A percentile compares a stretch with the other conserved stretches of the same genome.
Conservation (phyloP, 2,113 vertebrate genomes). For the Phalacrocorax aristotelis region DNA sequence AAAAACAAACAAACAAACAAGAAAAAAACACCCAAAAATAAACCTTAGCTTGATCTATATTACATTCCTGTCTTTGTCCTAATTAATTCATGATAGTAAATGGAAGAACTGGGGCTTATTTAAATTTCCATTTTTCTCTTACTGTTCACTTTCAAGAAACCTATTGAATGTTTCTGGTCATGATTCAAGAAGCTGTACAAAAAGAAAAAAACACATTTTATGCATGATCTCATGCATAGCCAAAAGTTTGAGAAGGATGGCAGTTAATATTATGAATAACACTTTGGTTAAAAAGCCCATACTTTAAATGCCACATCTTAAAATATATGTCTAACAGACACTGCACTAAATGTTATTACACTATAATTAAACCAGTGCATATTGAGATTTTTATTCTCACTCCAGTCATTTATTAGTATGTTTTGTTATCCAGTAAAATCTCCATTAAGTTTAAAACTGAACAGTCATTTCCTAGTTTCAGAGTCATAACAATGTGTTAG, state of each 20-base stretch:
- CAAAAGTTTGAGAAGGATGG: background rate
- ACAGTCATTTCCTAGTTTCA: background rate
- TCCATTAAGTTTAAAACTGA: background rate
- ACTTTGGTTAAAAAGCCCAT: background rate
- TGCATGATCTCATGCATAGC: background rate
- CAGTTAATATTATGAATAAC: background rate
- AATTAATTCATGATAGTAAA: background rate
- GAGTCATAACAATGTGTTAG: background rate
- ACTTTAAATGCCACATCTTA: background rate
- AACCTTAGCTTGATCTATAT: background rate
- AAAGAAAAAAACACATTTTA: background rate
- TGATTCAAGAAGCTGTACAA: background rate
- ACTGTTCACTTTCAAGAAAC: background rate
- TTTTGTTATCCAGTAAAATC: background rate
- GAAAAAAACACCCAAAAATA: background rate
- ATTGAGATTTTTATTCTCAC: background rate
- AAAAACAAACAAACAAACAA: too few species aligned
- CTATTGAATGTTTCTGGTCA: background rate
- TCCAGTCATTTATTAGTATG: background rate
- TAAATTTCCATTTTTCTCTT: background rate
- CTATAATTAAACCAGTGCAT: background rate
- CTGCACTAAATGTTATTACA: background rate
- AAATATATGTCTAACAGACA: background rate
- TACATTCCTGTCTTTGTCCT: background rate
- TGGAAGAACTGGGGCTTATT: background rate